Percentiles rank a stretch among this genome's conserved stretches.
phyloP scores from a whole-genome alignment of 2,797 vertebrate genomes.

The Tangara arthus region DNA sequence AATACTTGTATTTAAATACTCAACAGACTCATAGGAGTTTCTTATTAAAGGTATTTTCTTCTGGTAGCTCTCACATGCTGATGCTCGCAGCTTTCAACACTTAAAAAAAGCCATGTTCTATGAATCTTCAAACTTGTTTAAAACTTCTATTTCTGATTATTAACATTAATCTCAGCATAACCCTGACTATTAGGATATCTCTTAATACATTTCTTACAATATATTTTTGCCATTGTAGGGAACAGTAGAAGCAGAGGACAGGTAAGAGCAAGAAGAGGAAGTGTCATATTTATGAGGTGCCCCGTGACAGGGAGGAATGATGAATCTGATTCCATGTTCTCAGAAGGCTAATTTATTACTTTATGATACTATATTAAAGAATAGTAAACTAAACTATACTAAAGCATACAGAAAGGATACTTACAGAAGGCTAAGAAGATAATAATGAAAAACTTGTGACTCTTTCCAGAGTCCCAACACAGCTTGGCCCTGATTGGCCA shows the following conservation, averaged over 20 bases:
- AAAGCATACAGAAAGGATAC: no score
- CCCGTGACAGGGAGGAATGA: no score
- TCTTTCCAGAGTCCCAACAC: no score
- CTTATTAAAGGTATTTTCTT: background rate
- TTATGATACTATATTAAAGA: no score
- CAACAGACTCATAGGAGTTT: background rate
- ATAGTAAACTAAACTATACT: no score
- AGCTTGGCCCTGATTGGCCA: no score
- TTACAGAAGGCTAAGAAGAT: fast-evolving
- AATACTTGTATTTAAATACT: no score
- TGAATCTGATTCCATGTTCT: no score
- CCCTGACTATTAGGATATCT: background rate
- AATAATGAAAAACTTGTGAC: no score
- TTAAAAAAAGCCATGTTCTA: background rate
- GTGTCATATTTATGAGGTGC: no score
- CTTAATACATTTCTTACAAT: background rate
- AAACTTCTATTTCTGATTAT: background rate
- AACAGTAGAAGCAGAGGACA: background rate
- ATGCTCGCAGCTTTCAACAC: background rate
- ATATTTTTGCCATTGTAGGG: background rate
- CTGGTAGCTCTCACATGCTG: background rate
- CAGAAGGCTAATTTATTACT: no score
- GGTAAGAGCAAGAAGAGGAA: background rate
- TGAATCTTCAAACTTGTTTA: background rate
- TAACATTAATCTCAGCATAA: background rate